Percentiles rank a stretch among this genome's conserved stretches.
phyloP scores from a whole-genome alignment of 1,140 invertebrate species.

The Camponotus pennsylvanicus region DNA sequence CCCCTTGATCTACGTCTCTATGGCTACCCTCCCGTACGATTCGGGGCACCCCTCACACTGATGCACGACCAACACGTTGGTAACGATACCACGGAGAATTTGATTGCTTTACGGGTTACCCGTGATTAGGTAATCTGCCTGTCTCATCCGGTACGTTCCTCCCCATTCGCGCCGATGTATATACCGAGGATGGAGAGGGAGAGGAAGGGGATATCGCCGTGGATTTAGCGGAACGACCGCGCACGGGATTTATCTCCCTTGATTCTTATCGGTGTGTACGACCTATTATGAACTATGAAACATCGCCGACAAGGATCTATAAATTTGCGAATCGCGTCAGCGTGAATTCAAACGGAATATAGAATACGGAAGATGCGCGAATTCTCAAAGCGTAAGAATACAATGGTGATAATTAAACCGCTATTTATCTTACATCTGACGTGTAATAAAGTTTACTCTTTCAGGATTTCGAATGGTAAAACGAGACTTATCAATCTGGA shows the following conservation, averaged over 20 bases:
- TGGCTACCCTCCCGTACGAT: conserved; percentile 34
- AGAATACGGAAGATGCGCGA: neutral
- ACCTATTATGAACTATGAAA: conserved; percentile 61
- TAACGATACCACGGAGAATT: conserved; percentile 76
- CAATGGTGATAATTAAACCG: neutral
- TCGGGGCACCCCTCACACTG: conserved; percentile 54
- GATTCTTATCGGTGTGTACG: conserved; percentile 64
- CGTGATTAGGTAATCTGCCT: conserved; percentile 83
- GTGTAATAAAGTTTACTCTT: neutral
- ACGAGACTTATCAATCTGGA: neutral
- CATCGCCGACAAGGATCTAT: conserved; percentile 31
- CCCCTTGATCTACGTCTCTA: conserved; percentile 19
- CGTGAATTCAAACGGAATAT: neutral
- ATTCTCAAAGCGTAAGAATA: neutral
- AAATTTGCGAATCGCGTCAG: conserved; percentile 23
- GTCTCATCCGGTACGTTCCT: conserved; percentile 67
- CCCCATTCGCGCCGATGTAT: conserved; percentile 11
- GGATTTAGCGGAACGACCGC: conserved; percentile 64
- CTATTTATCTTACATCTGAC: neutral
- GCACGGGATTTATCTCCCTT: conserved; percentile 56
- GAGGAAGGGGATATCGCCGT: conserved; percentile 39
- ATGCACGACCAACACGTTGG: conserved; percentile 67
- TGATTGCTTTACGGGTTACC: conserved; percentile 83
- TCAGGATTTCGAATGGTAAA: neutral
- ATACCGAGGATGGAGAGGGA: neutral